Percentiles rank a stretch among this genome's conserved stretches.
Evolutionary conservation across 1,140 invertebrate genomes (phyloP).

Genomic region (Musca domestica): DNA sequence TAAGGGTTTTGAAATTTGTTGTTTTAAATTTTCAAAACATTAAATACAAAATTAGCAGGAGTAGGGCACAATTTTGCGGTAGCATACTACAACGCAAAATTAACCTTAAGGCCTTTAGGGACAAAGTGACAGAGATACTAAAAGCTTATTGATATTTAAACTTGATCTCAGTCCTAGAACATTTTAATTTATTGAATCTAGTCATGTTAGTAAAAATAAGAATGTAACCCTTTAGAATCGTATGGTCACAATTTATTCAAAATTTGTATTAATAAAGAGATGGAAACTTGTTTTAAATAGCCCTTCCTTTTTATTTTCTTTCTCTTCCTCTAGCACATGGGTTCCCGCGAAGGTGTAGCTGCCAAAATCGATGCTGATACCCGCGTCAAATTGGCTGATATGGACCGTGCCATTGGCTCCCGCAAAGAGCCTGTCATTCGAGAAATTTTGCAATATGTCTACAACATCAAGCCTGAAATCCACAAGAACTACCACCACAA

Average conservation of each 20-base stretch:
- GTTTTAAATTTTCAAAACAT: no score
- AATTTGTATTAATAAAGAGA: background rate
- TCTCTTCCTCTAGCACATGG: conserved; percentile 71
- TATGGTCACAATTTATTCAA: background rate
- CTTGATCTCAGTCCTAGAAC: background rate
- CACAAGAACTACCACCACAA: conserved; percentile 73
- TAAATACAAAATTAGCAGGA: no score
- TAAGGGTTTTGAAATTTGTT: no score
- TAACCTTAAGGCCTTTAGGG: no score
- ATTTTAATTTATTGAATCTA: no score
- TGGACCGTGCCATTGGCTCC: conserved; percentile 73
- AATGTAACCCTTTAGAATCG: no score
- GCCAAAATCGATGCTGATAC: conserved; percentile 86
- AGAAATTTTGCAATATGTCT: conserved; percentile 79
- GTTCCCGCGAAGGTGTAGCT: conserved; percentile 86
- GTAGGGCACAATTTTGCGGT: no score
- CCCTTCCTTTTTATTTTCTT: background rate
- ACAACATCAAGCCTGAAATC: conserved; percentile 85
- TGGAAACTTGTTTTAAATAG: no score
- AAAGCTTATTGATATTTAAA: no score
- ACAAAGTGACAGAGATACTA: no score
- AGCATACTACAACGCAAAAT: no score
- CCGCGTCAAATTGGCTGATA: conserved; percentile 78
- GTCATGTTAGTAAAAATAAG: no score
- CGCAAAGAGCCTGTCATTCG: conserved; percentile 82